phyloP scores from a whole-genome alignment of 2,113 vertebrate species.

The Alouatta palliata region DNA sequence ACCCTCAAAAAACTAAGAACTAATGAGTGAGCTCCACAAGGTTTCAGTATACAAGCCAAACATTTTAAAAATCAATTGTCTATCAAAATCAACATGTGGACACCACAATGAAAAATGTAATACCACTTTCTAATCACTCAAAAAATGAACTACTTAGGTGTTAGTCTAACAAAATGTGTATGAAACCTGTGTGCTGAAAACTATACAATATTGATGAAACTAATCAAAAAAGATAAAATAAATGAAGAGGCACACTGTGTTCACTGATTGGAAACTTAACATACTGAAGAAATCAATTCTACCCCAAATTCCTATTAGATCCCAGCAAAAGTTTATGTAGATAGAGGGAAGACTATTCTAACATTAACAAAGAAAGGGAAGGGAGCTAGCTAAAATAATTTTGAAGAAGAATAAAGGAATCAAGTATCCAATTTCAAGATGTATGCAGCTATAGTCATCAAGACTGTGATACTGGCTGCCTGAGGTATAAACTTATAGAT shows the following conservation, averaged over 20 bases:
- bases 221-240: background rate
- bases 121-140: background rate
- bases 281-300: background rate
- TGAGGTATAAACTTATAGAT: background rate
- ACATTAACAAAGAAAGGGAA: background rate
- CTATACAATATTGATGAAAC: background rate
- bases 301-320: background rate
- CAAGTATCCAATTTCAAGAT: background rate
- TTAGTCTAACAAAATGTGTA: background rate
- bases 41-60: background rate
- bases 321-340: background rate
- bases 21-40: background rate
- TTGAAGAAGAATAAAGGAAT: background rate
- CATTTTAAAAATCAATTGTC: background rate
- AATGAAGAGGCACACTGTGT: background rate
- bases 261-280: background rate
- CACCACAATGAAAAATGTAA: background rate
- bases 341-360: background rate
- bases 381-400: background rate
- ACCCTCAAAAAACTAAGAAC: background rate
- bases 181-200: background rate
- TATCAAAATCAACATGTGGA: background rate
- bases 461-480: background rate
- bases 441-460: background rate
- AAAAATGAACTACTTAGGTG: background rate